Conservation (phyloP, 2,113 vertebrate genomes). For the Gopherus flavomarginatus region DNA sequence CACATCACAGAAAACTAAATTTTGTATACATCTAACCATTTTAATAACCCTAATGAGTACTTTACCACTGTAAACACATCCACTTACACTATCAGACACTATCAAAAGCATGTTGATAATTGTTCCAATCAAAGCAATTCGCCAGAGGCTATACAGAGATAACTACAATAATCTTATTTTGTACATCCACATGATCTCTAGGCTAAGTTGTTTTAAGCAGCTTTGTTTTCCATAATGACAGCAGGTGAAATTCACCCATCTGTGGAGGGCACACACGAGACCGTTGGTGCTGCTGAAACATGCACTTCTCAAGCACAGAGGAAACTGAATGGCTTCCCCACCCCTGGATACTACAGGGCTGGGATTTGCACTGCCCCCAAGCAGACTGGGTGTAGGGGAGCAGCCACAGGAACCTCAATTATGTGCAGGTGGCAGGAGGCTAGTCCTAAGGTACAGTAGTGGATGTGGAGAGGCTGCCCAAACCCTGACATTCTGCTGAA, state of each 20-base stretch:
- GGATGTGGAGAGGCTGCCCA: fast-evolving
- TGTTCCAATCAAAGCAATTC: not conserved
- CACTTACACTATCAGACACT: constrained; percentile 4
- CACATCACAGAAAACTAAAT: not conserved
- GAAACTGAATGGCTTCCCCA: fast-evolving
- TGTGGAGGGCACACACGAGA: fast-evolving
- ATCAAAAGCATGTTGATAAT: constrained; percentile 11
- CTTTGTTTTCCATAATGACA: not conserved
- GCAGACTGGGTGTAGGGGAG: not conserved
- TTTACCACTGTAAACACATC: not conserved
- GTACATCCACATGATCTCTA: not conserved
- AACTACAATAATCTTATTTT: constrained; percentile 5
- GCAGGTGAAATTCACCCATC: not conserved
- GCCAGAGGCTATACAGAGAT: not conserved
- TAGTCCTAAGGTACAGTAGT: not conserved
- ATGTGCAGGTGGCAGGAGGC: fast-evolving
- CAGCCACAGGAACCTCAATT: not conserved
- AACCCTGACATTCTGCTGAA: not conserved
- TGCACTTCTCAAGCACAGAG: not conserved
- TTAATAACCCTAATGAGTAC: not conserved
- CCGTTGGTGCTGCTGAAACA: fast-evolving
- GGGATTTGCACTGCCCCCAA: fast-evolving
- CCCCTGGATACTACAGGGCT: fast-evolving
- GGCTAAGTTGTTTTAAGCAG: not conserved
- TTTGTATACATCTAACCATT: constrained; percentile 3